Evolutionary conservation across 2,113 vertebrate species (phyloP).

Genomic region (Hippoglossus stenolepis): DNA sequence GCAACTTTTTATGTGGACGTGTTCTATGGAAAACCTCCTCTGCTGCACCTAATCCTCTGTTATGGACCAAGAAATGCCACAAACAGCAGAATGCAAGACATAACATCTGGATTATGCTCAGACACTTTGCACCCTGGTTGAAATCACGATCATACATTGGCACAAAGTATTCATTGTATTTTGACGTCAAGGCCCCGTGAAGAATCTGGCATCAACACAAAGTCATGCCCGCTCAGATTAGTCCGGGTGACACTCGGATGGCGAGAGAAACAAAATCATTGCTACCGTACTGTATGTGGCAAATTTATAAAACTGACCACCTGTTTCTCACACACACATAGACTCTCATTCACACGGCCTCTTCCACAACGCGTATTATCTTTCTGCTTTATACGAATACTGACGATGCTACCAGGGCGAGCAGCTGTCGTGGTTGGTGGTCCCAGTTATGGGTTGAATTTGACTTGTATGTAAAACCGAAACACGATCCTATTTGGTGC

Average conservation of each 20-base stretch:
- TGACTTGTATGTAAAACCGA: constrained; percentile 62
- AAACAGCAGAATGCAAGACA: background rate
- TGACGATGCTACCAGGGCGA: background rate
- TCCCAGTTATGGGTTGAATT: constrained; percentile 56
- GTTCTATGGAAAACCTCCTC: background rate
- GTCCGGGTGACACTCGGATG: constrained; percentile 52
- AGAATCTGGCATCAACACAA: constrained; percentile 60
- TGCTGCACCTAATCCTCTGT: background rate
- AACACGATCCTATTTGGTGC: constrained; percentile 52
- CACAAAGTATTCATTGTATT: constrained; percentile 53
- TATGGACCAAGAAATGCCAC: no score
- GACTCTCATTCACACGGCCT: constrained; percentile 2
- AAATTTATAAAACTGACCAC: constrained; percentile 65
- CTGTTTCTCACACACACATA: constrained; percentile 57
- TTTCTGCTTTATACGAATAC: constrained; percentile 23
- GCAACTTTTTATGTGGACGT: background rate
- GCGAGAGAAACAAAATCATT: constrained; percentile 39
- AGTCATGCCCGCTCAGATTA: constrained; percentile 64
- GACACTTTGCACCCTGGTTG: no score
- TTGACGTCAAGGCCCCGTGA: constrained; percentile 46
- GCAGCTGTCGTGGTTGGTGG: constrained; percentile 73
- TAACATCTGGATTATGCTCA: background rate
- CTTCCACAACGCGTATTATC: constrained; percentile 35
- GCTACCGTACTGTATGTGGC: constrained; percentile 59
- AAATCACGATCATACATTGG: constrained; percentile 34